phyloP scores from a whole-genome alignment of 2,888 invertebrate species.

The Drosophila greeni region DNA sequence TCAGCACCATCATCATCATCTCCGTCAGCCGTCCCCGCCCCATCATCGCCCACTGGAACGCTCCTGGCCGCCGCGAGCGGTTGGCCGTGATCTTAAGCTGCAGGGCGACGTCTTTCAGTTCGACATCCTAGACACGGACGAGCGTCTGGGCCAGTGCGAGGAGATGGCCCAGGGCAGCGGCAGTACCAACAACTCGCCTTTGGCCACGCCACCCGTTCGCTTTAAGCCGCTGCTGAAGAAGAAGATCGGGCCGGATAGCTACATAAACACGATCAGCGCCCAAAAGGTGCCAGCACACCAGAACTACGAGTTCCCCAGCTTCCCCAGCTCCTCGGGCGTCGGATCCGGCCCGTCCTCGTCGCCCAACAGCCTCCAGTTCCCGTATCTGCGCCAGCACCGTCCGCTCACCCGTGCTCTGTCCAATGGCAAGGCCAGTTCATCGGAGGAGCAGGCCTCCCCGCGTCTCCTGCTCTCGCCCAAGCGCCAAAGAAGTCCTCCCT shows the following conservation, averaged over 20 bases:
- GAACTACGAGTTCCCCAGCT: constrained; percentile 77
- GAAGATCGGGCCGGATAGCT: constrained; percentile 86
- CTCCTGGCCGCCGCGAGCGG: constrained; percentile 84
- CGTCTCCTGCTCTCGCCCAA: constrained; percentile 73
- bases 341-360: constrained; percentile 8
- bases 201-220: constrained; percentile 77
- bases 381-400: constrained; percentile 81
- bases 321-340: constrained; percentile 53
- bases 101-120: constrained; percentile 90
- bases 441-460: constrained; percentile 56
- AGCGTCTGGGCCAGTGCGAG: constrained; percentile 72
- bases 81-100: constrained; percentile 79
- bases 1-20: constrained; percentile 63
- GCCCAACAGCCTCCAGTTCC: constrained; percentile 56
- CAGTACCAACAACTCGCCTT: constrained; percentile 71
- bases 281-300: constrained; percentile 78
- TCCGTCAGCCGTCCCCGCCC: constrained; percentile 63
- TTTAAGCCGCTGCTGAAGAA: constrained; percentile 82
- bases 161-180: constrained; percentile 70
- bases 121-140: constrained; percentile 91
- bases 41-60: constrained; percentile 88
- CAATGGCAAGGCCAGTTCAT: constrained; percentile 79
- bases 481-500: constrained; percentile 77
- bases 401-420: constrained; percentile 85
- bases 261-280: constrained; percentile 82